Evolutionary conservation across 1,140 invertebrate genomes (phyloP).

Genomic region (Aphaenogaster rudis): DNA sequence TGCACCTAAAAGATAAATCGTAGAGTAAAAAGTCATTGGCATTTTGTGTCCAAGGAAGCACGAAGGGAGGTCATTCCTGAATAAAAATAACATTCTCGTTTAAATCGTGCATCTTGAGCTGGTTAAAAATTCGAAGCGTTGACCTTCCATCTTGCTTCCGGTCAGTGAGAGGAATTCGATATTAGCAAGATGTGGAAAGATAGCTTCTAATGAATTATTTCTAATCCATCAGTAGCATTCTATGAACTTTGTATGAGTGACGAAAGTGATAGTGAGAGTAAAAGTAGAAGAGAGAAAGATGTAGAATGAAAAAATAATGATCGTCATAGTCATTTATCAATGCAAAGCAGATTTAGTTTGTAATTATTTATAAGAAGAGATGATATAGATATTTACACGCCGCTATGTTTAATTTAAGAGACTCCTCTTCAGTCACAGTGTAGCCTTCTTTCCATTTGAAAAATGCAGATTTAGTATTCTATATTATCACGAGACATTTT

Average conservation of each 20-base stretch:
- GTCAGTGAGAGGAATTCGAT: conserved; percentile 28
- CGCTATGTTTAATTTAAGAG: conserved; percentile 60
- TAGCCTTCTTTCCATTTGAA: conserved; percentile 41
- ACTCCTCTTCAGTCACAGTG: conserved; percentile 52
- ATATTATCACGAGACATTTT: not conserved
- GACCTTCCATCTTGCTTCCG: conserved; percentile 26
- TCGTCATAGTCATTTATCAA: conserved; percentile 83
- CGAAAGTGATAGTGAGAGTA: conserved; percentile 12
- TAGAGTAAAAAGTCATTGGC: conserved; percentile 43
- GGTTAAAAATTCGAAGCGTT: not conserved
- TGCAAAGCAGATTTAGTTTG: conserved; percentile 80
- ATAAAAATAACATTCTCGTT: conserved; percentile 38
- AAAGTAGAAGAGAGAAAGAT: conserved; percentile 45
- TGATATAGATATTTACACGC: conserved; percentile 67
- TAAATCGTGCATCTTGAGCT: conserved; percentile 9
- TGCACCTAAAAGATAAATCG: conserved; percentile 48
- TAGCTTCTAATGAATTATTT: conserved; percentile 33
- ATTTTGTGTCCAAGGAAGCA: conserved; percentile 27
- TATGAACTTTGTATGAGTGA: conserved; percentile 53
- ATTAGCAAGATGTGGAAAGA: conserved; percentile 36
- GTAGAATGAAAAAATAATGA: conserved; percentile 65
- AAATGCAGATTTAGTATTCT: conserved; percentile 32
- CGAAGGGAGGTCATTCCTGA: conserved; percentile 42
- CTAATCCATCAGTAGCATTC: conserved; percentile 29
- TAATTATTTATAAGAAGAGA: conserved; percentile 79